Percentiles rank a stretch among this genome's conserved stretches.
These are phyloP conservation scores for Hymenopus coronatus DNA, from an alignment of 2,888 invertebrate genomes.

Conservation along the genomic window DNA sequence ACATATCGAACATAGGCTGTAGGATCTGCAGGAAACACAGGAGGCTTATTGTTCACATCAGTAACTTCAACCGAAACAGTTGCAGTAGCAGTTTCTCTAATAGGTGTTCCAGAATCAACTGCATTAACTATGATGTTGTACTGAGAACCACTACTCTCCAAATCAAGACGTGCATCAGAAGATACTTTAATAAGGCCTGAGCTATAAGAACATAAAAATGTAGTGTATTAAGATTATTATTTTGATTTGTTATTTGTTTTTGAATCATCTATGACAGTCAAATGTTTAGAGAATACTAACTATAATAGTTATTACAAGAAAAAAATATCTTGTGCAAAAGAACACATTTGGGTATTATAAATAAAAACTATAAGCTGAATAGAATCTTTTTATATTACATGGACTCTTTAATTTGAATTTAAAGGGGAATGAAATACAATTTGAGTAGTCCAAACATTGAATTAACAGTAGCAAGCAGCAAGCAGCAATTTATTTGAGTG, in stretches of 20 bases:
- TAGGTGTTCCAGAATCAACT: conserved; percentile 70
- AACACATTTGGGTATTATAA: no score
- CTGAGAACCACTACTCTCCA: conserved; percentile 54
- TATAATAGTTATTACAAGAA: no score
- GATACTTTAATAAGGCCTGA: conserved; percentile 69
- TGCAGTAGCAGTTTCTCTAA: conserved; percentile 74
- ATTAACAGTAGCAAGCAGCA: no score
- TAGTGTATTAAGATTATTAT: conserved; percentile 24
- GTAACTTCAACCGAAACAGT: conserved; percentile 68
- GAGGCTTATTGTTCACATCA: conserved; percentile 81
- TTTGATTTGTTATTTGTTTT: not conserved
- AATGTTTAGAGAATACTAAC: not conserved
- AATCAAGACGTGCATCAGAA: conserved; percentile 67
- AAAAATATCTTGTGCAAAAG: no score
- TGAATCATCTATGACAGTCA: conserved; percentile 1
- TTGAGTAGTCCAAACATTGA: no score
- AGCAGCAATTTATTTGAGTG: no score
- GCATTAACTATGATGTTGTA: conserved; percentile 72
- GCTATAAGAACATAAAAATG: conserved; percentile 46
- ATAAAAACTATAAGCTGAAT: no score
- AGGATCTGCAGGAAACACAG: conserved; percentile 65
- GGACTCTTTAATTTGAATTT: no score
- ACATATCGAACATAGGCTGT: conserved; percentile 59
- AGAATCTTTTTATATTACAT: no score
- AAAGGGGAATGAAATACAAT: no score